phyloP scores from a whole-genome alignment of 2,888 invertebrate species.

The Tenthredo distinguenda region DNA sequence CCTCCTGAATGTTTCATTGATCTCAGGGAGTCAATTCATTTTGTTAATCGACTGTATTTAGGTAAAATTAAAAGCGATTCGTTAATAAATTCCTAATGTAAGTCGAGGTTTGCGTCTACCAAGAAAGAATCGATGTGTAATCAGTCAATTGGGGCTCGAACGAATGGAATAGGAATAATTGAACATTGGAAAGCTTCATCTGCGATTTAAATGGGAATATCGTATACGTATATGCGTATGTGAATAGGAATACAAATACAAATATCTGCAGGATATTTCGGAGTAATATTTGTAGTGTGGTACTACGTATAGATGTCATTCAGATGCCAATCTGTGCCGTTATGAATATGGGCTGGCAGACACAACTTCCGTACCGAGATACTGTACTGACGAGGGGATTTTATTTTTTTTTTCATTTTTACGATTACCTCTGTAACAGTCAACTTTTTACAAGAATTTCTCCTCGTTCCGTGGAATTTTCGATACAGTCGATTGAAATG shows the following conservation, averaged over 20 bases:
- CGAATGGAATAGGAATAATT: not conserved
- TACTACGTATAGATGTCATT: not conserved
- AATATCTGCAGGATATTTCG: conserved; percentile 10
- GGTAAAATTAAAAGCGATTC: not conserved
- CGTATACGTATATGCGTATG: not conserved
- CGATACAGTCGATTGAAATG: not conserved
- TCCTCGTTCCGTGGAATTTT: not conserved
- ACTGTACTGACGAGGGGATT: conserved; percentile 3
- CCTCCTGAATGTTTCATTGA: not conserved
- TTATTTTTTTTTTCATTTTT: not conserved
- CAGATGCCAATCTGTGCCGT: conserved; percentile 24
- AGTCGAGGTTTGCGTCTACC: not conserved
- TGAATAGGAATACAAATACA: not conserved
- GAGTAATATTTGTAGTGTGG: not conserved
- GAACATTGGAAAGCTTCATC: not conserved
- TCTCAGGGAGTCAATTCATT: not conserved
- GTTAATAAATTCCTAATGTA: not conserved
- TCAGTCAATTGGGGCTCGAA: not conserved
- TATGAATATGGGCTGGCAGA: conserved; percentile 8
- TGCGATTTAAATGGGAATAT: not conserved
- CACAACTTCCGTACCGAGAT: conserved; percentile 23
- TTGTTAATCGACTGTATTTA: not conserved
- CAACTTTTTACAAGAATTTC: conserved; percentile 3
- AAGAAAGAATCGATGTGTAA: not conserved
- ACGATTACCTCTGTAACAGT: conserved; percentile 8